These are phyloP conservation scores for Trimorus sp. DNA, from an alignment of 2,888 invertebrate species.

Conservation along the genomic window DNA sequence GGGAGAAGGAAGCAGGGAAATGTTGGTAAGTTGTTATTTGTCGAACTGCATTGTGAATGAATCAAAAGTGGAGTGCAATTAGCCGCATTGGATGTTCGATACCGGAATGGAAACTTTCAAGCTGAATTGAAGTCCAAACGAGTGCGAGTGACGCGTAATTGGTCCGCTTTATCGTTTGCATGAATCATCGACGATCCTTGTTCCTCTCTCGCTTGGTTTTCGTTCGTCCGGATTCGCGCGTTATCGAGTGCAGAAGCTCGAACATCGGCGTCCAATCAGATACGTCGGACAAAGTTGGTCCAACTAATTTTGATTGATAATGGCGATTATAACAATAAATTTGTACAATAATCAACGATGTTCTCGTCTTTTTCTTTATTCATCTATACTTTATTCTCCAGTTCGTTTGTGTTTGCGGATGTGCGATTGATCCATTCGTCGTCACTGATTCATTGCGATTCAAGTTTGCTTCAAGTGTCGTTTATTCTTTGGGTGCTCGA, in stretches of 20 bases:
- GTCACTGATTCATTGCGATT: neutral
- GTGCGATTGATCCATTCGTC: constrained; percentile 1
- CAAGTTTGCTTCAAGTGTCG: neutral
- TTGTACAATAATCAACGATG: constrained; percentile 81
- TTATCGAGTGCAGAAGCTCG: constrained; percentile 32
- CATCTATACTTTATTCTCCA: constrained; percentile 9
- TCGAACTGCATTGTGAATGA: too few species aligned
- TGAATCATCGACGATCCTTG: neutral
- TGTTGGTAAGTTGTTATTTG: too few species aligned
- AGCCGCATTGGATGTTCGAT: too few species aligned
- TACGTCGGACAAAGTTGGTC: constrained; percentile 77
- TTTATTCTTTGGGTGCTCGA: neutral
- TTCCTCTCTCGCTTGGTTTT: constrained; percentile 28
- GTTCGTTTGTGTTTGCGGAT: neutral
- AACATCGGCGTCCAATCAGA: neutral
- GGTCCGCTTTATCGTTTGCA: neutral
- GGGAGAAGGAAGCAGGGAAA: too few species aligned
- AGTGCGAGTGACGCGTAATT: neutral
- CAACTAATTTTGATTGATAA: constrained; percentile 81
- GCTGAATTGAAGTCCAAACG: constrained; percentile 16
- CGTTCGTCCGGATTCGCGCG: constrained; percentile 1
- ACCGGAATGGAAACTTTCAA: neutral
- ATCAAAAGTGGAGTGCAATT: too few species aligned
- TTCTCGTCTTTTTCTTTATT: constrained; percentile 71
- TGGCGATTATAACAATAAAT: constrained; percentile 80